These are phyloP conservation scores for Melitaea cinxia DNA, from an alignment of 1,140 invertebrate species.

Conservation along the genomic window DNA sequence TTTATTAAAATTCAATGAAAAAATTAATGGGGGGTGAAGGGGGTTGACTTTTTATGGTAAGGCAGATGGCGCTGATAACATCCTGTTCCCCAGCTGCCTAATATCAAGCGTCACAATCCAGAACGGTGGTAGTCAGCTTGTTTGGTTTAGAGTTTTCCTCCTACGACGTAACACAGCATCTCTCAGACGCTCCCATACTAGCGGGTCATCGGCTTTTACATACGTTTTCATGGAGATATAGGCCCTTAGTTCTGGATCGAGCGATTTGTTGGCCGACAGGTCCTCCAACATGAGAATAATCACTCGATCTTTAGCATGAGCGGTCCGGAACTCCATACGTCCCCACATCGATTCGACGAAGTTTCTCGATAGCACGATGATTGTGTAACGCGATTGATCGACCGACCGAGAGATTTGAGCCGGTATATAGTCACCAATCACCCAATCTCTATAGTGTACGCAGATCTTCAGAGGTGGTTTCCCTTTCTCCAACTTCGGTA, in stretches of 20 bases:
- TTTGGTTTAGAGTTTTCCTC: neutral
- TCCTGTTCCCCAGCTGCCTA: neutral
- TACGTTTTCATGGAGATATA: conserved; percentile 94
- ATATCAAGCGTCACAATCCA: neutral
- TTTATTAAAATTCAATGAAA: no score
- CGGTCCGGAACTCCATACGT: conserved; percentile 68
- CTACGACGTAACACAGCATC: conserved; percentile 32
- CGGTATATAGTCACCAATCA: conserved; percentile 88
- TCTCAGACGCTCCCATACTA: conserved; percentile 86
- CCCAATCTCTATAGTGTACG: conserved; percentile 92
- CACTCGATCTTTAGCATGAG: conserved; percentile 87
- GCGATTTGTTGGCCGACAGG: conserved; percentile 82
- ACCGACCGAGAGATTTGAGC: conserved; percentile 91
- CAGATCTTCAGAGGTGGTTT: conserved; percentile 85
- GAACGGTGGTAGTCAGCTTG: neutral
- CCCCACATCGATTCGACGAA: conserved; percentile 93
- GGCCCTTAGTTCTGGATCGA: conserved; percentile 88
- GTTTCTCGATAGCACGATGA: conserved; percentile 91
- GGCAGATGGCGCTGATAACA: neutral
- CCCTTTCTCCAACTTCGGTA: conserved; percentile 86
- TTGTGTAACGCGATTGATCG: conserved; percentile 88
- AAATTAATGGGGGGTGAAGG: no score
- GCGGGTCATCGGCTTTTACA: conserved; percentile 91
- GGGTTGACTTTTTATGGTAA: neutral
- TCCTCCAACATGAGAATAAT: conserved; percentile 92